These are phyloP conservation scores for Ispidina lecontei DNA, from an alignment of 2,797 vertebrate genomes.

Conservation along the genomic window DNA sequence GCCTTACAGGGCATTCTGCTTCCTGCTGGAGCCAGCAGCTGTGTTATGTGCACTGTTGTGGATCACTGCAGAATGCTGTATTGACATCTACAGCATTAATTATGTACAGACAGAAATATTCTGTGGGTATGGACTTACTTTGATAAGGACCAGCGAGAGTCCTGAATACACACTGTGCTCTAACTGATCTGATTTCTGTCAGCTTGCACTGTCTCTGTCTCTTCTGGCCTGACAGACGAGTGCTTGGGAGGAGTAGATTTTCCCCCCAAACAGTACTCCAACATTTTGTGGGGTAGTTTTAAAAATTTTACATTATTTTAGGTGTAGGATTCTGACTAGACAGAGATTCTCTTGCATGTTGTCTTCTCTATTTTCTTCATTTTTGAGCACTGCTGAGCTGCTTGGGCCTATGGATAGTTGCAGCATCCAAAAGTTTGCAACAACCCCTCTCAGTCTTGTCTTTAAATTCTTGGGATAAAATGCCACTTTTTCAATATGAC, in stretches of 20 bases:
- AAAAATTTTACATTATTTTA: not conserved
- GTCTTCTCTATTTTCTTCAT: conserved; percentile 64
- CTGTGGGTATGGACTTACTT: not conserved
- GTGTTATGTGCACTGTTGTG: not conserved
- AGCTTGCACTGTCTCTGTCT: not conserved
- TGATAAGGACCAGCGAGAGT: not conserved
- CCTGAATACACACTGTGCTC: not conserved
- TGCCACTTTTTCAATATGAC: not conserved
- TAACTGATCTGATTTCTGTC: not conserved
- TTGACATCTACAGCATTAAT: not conserved
- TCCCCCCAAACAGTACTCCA: not conserved
- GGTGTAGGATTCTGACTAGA: not conserved
- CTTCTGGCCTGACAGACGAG: not conserved
- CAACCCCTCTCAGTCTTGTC: conserved; percentile 76
- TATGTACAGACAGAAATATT: not conserved
- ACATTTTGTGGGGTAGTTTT: not conserved
- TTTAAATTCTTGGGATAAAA: conserved; percentile 31
- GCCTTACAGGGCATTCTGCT: not conserved
- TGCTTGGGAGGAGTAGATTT: not conserved
- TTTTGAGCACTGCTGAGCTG: conserved; percentile 58
- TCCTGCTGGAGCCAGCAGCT: not conserved
- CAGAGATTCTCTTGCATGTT: conserved; percentile 71
- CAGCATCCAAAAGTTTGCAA: conserved; percentile 57
- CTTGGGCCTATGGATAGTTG: conserved; percentile 66
- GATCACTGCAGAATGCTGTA: not conserved